Conservation (phyloP, 2,888 invertebrate genomes). For the Tolmerus cingulatus region DNA sequence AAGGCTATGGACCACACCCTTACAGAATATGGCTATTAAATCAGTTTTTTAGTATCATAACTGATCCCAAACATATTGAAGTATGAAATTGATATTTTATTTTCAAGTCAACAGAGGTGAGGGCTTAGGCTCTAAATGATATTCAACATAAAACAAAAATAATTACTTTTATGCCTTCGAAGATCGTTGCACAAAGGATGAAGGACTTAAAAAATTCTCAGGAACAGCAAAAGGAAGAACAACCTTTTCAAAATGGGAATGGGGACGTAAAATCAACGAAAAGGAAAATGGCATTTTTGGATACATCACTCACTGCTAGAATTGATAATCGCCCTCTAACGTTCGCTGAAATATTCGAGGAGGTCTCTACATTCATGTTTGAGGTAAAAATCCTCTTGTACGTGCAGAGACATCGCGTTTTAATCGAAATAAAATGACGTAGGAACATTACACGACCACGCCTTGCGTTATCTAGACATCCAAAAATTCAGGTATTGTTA, state of each 20-base stretch:
- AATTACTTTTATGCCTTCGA: background rate
- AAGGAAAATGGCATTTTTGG: constrained; percentile 57
- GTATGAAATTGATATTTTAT: constrained; percentile 47
- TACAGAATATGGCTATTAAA: constrained; percentile 53
- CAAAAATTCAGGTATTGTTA: constrained; percentile 65
- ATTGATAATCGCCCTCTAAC: constrained; percentile 55
- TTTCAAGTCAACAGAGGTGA: constrained; percentile 52
- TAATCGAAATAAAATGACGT: constrained; percentile 21
- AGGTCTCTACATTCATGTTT: constrained; percentile 61
- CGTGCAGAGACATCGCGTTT: background rate
- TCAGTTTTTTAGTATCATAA: constrained; percentile 51
- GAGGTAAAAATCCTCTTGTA: constrained; percentile 52
- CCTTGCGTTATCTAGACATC: constrained; percentile 66
- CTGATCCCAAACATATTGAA: constrained; percentile 55
- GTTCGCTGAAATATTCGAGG: constrained; percentile 58
- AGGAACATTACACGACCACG: constrained; percentile 71
- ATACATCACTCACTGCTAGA: constrained; percentile 56
- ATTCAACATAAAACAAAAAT: background rate
- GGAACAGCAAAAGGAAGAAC: background rate
- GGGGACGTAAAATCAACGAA: constrained; percentile 48
- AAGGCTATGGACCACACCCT: constrained; percentile 51
- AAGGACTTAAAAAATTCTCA: background rate
- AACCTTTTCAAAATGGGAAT: background rate
- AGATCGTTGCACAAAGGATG: constrained; percentile 57
- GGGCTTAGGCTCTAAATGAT: background rate